These are phyloP conservation scores for Seriola quinqueradiata DNA, from an alignment of 2,113 vertebrate species.

Conservation along the genomic window DNA sequence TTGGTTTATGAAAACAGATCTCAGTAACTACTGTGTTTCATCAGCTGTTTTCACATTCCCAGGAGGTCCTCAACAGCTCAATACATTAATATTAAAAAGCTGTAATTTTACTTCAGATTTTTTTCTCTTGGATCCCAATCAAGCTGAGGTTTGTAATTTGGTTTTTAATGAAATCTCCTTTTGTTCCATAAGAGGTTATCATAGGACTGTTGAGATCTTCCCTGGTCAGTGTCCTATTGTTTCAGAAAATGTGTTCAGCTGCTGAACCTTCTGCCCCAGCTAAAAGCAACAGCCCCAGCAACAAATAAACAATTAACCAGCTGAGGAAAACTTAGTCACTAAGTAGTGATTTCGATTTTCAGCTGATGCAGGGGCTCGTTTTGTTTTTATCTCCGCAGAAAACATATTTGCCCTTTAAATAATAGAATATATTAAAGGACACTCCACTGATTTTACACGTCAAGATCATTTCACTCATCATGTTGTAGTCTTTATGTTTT, in stretches of 20 bases:
- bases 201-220: not conserved
- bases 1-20: constrained; percentile 44
- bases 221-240: constrained; percentile 14
- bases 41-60: constrained; percentile 30
- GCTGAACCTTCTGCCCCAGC: not conserved
- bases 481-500: not conserved
- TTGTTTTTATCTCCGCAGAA: not conserved
- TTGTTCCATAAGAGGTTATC: constrained; percentile 12
- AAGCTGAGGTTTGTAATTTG: constrained; percentile 45
- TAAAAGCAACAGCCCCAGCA: too few species aligned
- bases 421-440: not conserved
- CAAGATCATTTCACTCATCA: not conserved
- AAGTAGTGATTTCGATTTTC: not conserved
- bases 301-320: not conserved
- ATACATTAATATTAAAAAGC: constrained; percentile 16
- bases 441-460: not conserved
- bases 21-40: constrained; percentile 36
- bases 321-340: not conserved
- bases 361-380: not conserved
- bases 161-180: constrained; percentile 14
- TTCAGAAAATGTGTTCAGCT: not conserved
- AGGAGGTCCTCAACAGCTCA: constrained; percentile 5
- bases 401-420: not conserved
- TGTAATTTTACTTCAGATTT: not conserved
- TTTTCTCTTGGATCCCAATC: constrained; percentile 9